A percentile compares a stretch with the other conserved stretches of the same genome.
Evolutionary conservation across 2,113 vertebrate genomes (phyloP).

Genomic region (Alosa alosa): DNA sequence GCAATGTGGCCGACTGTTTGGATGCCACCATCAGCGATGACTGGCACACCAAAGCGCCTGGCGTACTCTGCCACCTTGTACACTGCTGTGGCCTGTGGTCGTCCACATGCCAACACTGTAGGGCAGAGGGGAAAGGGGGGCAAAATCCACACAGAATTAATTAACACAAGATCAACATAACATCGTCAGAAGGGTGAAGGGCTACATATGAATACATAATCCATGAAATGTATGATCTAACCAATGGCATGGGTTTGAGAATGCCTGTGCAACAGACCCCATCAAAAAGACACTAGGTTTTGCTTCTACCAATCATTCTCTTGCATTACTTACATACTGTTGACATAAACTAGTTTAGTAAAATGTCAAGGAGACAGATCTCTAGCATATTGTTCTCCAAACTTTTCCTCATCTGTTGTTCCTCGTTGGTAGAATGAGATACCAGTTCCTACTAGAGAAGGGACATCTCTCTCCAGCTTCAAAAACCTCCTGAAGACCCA

Average conservation of each 20-base stretch:
- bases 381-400: not conserved
- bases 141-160: not conserved
- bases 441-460: too few species aligned
- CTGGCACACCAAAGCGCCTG: conserved; percentile 87
- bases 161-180: not conserved
- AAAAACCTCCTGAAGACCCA: too few species aligned
- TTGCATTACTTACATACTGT: not conserved
- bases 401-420: too few species aligned
- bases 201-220: not conserved
- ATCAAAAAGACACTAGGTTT: not conserved
- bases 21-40: conserved; percentile 94
- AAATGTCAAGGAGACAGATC: not conserved
- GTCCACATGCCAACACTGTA: conserved; percentile 90
- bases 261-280: not conserved
- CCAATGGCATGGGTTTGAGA: not conserved
- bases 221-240: not conserved
- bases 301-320: not conserved
- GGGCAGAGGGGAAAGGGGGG: not conserved
- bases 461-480: too few species aligned
- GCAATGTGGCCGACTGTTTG: conserved; percentile 92
- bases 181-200: not conserved
- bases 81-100: conserved; percentile 94
- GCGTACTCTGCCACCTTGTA: conserved; percentile 98
- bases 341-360: not conserved
- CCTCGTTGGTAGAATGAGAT: too few species aligned